phyloP scores from a whole-genome alignment of 1,140 invertebrate genomes.

The Ectropis grisescens region DNA sequence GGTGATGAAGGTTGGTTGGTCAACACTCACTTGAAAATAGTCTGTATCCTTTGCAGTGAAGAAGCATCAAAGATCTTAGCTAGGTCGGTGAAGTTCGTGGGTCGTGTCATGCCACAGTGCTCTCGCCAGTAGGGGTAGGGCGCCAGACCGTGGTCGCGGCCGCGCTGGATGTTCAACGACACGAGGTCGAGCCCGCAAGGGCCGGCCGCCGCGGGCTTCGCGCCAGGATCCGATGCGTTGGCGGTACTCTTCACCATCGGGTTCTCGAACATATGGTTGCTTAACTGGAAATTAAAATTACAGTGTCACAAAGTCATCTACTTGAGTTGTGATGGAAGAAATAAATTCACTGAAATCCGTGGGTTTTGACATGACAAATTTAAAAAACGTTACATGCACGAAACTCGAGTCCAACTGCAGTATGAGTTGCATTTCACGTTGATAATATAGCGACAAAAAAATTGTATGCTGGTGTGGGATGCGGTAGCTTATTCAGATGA shows the following conservation, averaged over 20 bases:
- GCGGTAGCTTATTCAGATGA: no score
- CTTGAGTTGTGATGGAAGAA: no score
- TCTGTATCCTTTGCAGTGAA: conserved; percentile 73
- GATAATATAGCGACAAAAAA: no score
- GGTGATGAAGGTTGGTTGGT: background rate
- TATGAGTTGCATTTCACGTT: no score
- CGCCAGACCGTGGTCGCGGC: conserved; percentile 90
- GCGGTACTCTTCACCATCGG: conserved; percentile 13
- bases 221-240: conserved; percentile 11
- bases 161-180: conserved; percentile 88
- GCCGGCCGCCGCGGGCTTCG: conserved; percentile 7
- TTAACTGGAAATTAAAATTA: conserved; percentile 69
- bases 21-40: conserved; percentile 74
- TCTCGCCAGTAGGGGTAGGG: conserved; percentile 83
- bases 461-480: no score
- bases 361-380: no score
- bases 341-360: no score
- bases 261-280: conserved; percentile 81
- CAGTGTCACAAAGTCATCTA: no score
- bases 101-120: conserved; percentile 79
- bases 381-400: no score
- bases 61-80: conserved; percentile 72
- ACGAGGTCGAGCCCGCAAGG: conserved; percentile 86
- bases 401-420: no score
- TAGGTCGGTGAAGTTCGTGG: conserved; percentile 83